Percentiles rank a stretch among this genome's conserved stretches.
phyloP scores from a whole-genome alignment of 2,797 vertebrate genomes.

The Myotis findleyi region DNA sequence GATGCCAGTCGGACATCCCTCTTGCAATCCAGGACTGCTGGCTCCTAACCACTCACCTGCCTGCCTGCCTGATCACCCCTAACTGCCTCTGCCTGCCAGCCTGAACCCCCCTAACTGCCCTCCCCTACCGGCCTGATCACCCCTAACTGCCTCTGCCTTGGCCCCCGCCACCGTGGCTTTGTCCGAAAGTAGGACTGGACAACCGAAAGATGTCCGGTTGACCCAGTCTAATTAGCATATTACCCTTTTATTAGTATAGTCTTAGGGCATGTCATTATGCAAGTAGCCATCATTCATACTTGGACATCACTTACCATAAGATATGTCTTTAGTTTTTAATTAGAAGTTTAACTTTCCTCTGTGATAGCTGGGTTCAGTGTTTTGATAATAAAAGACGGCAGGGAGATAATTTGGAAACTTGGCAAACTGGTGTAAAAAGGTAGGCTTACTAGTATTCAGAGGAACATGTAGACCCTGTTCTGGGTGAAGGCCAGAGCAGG shows the following conservation, averaged over 20 bases:
- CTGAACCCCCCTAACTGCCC: no score
- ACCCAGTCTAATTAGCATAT: no score
- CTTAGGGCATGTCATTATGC: not conserved
- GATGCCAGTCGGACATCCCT: no score
- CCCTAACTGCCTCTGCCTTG: no score
- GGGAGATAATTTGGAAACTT: not conserved
- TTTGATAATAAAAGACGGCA: not conserved
- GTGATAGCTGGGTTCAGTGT: not conserved
- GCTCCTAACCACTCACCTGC: no score
- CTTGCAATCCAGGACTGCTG: no score
- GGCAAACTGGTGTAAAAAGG: not conserved
- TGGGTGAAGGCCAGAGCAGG: not conserved
- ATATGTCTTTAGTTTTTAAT: conserved; percentile 9
- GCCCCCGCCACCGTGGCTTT: no score
- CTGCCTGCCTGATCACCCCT: no score
- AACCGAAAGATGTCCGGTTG: no score
- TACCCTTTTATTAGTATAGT: not conserved
- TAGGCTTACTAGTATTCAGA: not conserved
- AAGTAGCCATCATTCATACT: not conserved
- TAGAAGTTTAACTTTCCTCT: conserved; percentile 4
- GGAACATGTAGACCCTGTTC: not conserved
- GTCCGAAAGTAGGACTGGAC: no score
- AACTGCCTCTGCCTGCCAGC: no score
- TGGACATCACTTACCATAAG: not conserved
- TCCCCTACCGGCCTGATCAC: no score